These are phyloP conservation scores for Okamejei kenojei DNA, from an alignment of 2,797 vertebrate genomes.

Conservation along the genomic window DNA sequence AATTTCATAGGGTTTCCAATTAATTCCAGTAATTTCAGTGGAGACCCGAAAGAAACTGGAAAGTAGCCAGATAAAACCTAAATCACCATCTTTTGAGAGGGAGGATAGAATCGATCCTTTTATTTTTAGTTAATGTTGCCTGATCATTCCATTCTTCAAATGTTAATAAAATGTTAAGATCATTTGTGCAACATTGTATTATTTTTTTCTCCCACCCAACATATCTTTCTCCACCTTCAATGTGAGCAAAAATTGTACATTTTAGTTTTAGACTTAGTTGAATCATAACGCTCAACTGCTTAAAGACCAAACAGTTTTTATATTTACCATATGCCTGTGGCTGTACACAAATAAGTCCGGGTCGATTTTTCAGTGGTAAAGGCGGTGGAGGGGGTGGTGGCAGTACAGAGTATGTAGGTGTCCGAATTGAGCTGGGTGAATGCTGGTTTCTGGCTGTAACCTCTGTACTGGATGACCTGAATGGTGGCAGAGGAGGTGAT, in stretches of 20 bases:
- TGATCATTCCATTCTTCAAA: not conserved
- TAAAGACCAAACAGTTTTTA: not conserved
- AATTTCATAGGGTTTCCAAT: not conserved
- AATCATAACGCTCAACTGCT: not conserved
- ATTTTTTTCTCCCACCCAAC: not conserved
- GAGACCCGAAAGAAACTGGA: not conserved
- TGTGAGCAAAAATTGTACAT: not conserved
- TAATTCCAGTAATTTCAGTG: not conserved
- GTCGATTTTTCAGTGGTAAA: slow-evolving; percentile 22
- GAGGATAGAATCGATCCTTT: not conserved
- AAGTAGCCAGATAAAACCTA: not conserved
- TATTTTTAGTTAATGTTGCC: not conserved
- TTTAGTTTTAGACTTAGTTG: not conserved
- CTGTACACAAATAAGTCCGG: not conserved
- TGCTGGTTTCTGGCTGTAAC: slow-evolving; percentile 75
- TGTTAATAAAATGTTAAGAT: not conserved
- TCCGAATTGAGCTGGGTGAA: slow-evolving; percentile 54
- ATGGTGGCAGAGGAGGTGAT: slow-evolving; percentile 80
- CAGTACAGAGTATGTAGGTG: slow-evolving; percentile 41
- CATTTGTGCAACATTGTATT: not conserved
- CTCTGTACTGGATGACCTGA: slow-evolving; percentile 82
- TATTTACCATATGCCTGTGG: not conserved
- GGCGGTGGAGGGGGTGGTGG: slow-evolving; percentile 40
- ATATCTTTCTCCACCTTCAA: too few relatives aligned
- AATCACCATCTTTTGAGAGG: not conserved